Percentiles rank a stretch among this genome's conserved stretches.
These are phyloP conservation scores for Enhydra lutris DNA, from an alignment of 2,113 vertebrate genomes.

Conservation along the genomic window DNA sequence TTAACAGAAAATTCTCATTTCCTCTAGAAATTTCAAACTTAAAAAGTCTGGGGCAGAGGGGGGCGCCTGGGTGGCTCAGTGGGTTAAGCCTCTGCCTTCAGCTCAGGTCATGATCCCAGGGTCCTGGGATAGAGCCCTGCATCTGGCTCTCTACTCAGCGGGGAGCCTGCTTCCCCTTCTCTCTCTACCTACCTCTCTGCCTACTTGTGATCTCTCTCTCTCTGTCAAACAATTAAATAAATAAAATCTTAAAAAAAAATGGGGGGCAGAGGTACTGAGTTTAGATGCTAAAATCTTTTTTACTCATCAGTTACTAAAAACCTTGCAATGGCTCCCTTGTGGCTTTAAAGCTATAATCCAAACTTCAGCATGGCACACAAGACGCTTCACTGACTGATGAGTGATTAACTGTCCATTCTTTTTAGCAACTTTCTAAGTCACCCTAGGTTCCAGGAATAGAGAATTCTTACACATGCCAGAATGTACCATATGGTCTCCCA, in stretches of 20 bases:
- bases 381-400: neutral
- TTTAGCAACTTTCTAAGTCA: conserved; percentile 18
- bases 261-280: neutral
- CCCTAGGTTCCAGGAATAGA: neutral
- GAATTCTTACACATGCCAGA: neutral
- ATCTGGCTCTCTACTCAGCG: too few relatives aligned
- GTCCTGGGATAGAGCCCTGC: too few relatives aligned
- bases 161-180: too few relatives aligned
- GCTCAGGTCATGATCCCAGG: too few relatives aligned
- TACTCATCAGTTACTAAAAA: neutral
- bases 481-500: neutral
- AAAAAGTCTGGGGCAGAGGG: neutral
- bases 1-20: conserved; percentile 42
- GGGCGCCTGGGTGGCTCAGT: too few relatives aligned
- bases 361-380: conserved; percentile 11
- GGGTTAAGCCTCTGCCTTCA: too few relatives aligned
- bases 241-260: neutral
- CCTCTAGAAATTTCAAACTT: conserved; percentile 21
- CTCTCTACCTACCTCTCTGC: too few relatives aligned
- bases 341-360: conserved; percentile 7
- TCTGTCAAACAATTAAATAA: too few relatives aligned
- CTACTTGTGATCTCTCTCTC: too few relatives aligned
- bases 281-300: neutral
- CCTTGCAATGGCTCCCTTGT: neutral
- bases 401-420: neutral